Base-by-base conservation (phyloP, 1,140 invertebrate species). In the Euborellia annulipes region DNA sequence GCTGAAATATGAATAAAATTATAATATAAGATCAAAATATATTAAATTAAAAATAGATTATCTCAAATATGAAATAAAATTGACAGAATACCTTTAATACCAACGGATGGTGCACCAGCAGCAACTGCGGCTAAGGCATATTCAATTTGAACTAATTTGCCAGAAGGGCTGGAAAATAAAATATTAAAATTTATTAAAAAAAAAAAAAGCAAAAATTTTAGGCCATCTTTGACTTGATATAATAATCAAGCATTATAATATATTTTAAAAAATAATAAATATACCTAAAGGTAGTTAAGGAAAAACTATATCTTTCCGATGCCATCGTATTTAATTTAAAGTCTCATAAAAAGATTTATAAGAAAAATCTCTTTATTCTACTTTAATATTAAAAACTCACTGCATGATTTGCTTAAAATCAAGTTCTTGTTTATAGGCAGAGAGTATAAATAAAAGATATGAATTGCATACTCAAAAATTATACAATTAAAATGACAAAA, bases 131-230 rank as follows among this genome's bases (percentile, higher is more conserved):
- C 91, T 63, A 99, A 73, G 1, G 96, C 96, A 89, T 99, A 99
- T 73, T 99, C 96, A 61, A 99, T 96, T 70, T 99, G 96, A 19
- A 98, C 95, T 47, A 99, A 73, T 69, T 99, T 99, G 52, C 96
- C 96, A 18, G 94, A 98, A 9, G 96, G 96, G 63, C 95, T 98
- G 63, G 40, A 76, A 75, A 54, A 47, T 48, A 56, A 45, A 34
- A 20, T 34, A 18, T 18, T 34, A 8, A 30, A 50, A 18, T 27
- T 44, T 6, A 38, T 46, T 30, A 32, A 47, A 36, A 37, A 47
- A 45, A 27, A n/a, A 17, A 36, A 20, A 50, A 48, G 41, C 45
- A 17, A 38, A 41, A 39, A 6, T n/a, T 40, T 41, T 11, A n/a
- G 13, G 32, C 41, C 30, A 18, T 30, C 11, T 41, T 22, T 17